Evolutionary conservation across 1,140 invertebrate genomes (phyloP).

Genomic region (Spodoptera frugiperda): DNA sequence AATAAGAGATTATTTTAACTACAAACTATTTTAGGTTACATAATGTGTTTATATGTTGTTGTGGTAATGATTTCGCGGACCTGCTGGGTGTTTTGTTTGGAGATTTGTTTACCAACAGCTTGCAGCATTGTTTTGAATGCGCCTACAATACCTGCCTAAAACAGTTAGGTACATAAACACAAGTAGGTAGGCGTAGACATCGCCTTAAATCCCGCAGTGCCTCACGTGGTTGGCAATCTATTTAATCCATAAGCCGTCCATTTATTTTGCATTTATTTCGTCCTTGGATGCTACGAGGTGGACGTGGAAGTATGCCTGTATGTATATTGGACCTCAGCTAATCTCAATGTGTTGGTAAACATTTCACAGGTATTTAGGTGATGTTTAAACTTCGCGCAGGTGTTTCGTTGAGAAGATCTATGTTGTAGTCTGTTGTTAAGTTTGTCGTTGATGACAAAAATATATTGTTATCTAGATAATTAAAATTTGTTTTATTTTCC

Average conservation of each 20-base stretch:
- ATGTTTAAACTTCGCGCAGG: constrained; percentile 67
- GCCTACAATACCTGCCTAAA: constrained; percentile 5
- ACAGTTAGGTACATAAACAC: no score
- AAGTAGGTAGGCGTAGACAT: no score
- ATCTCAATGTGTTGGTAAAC: constrained; percentile 64
- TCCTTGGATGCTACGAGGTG: constrained; percentile 51
- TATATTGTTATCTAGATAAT: constrained; percentile 86
- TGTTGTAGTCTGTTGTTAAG: constrained; percentile 85
- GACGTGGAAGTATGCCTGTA: constrained; percentile 44
- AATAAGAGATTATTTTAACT: constrained; percentile 66
- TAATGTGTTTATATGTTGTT: constrained; percentile 21
- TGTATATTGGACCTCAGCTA: constrained; percentile 54
- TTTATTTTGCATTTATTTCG: constrained; percentile 71
- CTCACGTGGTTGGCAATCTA: constrained; percentile 24
- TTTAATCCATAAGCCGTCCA: constrained; percentile 75
- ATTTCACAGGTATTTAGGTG: constrained; percentile 56
- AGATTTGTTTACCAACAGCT: constrained; percentile 61
- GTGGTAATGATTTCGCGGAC: constrained; percentile 21
- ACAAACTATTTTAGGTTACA: constrained; percentile 47
- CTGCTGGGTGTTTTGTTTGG: constrained; percentile 41
- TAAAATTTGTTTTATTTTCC: constrained; percentile 57
- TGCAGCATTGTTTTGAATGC: constrained; percentile 32
- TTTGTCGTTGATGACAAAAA: constrained; percentile 85
- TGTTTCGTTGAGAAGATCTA: constrained; percentile 78
- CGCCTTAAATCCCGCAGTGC: constrained; percentile 34